These are phyloP conservation scores for Formica aserva DNA, from an alignment of 2,888 invertebrate genomes.

Conservation along the genomic window DNA sequence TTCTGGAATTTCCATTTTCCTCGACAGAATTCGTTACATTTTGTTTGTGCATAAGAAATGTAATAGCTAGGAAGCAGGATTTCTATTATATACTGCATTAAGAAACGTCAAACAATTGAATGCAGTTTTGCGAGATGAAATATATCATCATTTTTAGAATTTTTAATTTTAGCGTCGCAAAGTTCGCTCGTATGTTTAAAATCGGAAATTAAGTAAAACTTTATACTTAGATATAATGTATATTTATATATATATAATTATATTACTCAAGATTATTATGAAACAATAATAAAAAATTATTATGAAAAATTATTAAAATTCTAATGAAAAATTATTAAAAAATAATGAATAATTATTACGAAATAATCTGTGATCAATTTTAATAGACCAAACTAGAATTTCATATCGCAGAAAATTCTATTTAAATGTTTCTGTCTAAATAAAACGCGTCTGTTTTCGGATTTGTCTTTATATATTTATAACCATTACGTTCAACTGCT, in stretches of 20 bases:
- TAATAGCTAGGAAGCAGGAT: not conserved
- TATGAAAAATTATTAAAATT: too few relatives aligned
- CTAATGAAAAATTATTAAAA: too few relatives aligned
- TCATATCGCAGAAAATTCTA: not conserved
- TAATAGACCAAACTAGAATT: not conserved
- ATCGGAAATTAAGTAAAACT: not conserved
- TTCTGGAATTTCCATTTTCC: conserved; percentile 19
- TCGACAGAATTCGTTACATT: conserved; percentile 29
- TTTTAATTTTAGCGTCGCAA: not conserved
- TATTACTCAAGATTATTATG: not conserved
- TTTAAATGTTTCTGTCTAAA: not conserved
- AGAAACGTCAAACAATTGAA: not conserved
- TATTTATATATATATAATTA: too few relatives aligned
- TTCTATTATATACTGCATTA: not conserved
- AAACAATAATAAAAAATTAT: too few relatives aligned
- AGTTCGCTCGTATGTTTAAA: not conserved
- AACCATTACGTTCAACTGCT: not conserved
- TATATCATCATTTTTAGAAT: not conserved
- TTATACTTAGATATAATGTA: not conserved
- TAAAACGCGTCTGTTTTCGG: not conserved
- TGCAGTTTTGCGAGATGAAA: not conserved
- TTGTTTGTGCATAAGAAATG: conserved; percentile 16
- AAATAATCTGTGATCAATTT: not conserved
- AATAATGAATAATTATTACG: too few relatives aligned
- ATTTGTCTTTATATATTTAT: not conserved